Evolutionary conservation across 2,113 vertebrate genomes (phyloP).

Genomic region (Arizona elegans): DNA sequence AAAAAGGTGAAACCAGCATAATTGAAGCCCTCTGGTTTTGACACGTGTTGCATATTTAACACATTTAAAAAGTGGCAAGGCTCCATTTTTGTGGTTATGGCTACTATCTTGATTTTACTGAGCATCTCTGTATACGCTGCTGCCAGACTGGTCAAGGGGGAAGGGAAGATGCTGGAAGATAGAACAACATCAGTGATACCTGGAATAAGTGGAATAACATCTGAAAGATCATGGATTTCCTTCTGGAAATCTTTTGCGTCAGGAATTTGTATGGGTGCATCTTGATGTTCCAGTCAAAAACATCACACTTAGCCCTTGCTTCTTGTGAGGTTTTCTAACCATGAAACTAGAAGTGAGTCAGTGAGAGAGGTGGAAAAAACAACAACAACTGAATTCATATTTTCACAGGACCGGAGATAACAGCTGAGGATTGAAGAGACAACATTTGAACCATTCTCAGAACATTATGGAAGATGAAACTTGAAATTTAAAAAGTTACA

Average conservation of each 20-base stretch:
- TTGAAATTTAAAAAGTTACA: conserved; percentile 32
- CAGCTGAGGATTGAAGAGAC: conserved; percentile 33
- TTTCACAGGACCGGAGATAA: conserved; percentile 27
- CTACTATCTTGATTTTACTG: neutral
- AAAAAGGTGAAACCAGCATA: neutral
- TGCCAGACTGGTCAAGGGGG: neutral
- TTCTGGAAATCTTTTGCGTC: neutral
- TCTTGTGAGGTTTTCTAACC: conserved; percentile 20
- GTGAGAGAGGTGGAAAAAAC: neutral
- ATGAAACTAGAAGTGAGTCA: neutral
- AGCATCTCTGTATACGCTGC: neutral
- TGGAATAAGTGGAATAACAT: neutral
- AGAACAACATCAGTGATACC: too few species aligned
- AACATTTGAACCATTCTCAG: conserved; percentile 2
- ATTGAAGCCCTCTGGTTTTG: neutral
- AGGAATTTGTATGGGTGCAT: conserved; percentile 37
- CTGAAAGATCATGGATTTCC: neutral
- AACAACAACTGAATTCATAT: too few species aligned
- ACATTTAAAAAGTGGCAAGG: neutral
- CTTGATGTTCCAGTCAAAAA: conserved; percentile 26
- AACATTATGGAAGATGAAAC: neutral
- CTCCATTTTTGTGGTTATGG: neutral
- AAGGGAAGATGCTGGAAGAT: neutral
- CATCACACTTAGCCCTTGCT: neutral
- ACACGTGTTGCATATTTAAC: neutral